Evolutionary conservation across 2,797 vertebrate genomes (phyloP).

Genomic region (Galaxias olidus): DNA sequence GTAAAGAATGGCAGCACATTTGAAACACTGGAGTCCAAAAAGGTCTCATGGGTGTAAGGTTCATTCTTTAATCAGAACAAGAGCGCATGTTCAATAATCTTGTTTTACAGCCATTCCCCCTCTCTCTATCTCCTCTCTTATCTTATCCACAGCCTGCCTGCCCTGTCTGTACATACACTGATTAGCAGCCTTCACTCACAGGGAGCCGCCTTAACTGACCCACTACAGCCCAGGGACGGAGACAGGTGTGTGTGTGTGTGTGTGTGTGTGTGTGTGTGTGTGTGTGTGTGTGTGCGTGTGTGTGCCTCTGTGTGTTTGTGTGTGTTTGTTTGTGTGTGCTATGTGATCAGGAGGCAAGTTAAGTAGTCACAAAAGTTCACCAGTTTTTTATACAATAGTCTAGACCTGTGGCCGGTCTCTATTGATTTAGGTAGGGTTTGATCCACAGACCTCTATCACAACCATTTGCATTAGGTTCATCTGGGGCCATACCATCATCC

Average conservation of each 20-base stretch:
- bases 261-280: slow-evolving; percentile 10
- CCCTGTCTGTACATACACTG: slow-evolving; percentile 3
- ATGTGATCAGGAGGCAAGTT: not conserved
- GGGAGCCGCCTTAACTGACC: slow-evolving; percentile 5
- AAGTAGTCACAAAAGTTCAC: no score
- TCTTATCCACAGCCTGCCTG: not conserved
- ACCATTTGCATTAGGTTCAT: not conserved
- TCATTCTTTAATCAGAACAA: not conserved
- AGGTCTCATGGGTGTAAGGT: not conserved
- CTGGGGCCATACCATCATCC: not conserved
- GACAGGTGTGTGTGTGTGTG: slow-evolving; percentile 11
- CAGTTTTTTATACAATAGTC: no score
- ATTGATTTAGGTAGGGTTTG: not conserved
- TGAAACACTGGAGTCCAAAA: not conserved
- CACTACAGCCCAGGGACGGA: not conserved
- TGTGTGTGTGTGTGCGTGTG: slow-evolving; percentile 6
- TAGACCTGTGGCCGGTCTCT: not conserved
- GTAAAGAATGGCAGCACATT: not conserved
- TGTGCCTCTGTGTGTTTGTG: not conserved
- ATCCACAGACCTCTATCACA: not conserved
- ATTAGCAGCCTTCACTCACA: not conserved
- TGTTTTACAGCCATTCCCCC: not conserved
- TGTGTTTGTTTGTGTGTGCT: not conserved
- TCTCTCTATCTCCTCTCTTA: not conserved
- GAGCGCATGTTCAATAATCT: not conserved